Evolutionary conservation across 2,113 vertebrate species (phyloP), one percentile per base, ranked within the genome.

Genomic region (Haplochromis vanheusdeni): DNA sequence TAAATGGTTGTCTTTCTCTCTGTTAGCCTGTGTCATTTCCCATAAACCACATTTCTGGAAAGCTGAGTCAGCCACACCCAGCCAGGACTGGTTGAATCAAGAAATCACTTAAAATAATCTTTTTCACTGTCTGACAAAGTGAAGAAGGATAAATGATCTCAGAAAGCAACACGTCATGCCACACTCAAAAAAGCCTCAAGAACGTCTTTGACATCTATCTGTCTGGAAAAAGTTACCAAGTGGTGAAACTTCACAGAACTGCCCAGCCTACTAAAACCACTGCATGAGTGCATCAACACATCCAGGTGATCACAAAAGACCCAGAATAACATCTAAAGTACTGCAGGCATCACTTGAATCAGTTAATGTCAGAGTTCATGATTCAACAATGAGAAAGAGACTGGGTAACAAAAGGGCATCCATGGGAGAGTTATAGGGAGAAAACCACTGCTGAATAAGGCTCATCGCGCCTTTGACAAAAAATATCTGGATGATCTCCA

Each of bases 261-360:
- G 33, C 10, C 60, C 60, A 37, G 60, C 60, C 33, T 1, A 65
- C 10, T 65, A 65, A 65, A 37, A 65, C 60, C 60, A 65, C 17
- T 37, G 19, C 60, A 65, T 37, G 60, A 65, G 60, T n/a, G 19
- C 33, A 65, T 21, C 31, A 12, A 37, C 33, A 65, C 10, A 65
- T 65, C 31, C 60, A 65, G 31, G 33, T 65, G 60, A n/a, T 37
- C 17, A 65, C 60, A 65, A 37, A 65, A 65, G 60, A n/a, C 60
- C 60, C 60, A 65, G 10, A 65, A n/a, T 65, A 65, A 65, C 60
- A 65, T 65, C 60, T 35, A 62, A 62, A 12, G 58, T 35, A 65
- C 31, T 37, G 31, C 4, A n/a, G 60, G 17, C 31, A 12, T n/a
- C 3, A 65, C 33, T 65, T 65, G 60, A 35, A n/a, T 65, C 33